Evolutionary conservation across 1,140 invertebrate species (phyloP).

Genomic region (Drosophila seguyi): DNA sequence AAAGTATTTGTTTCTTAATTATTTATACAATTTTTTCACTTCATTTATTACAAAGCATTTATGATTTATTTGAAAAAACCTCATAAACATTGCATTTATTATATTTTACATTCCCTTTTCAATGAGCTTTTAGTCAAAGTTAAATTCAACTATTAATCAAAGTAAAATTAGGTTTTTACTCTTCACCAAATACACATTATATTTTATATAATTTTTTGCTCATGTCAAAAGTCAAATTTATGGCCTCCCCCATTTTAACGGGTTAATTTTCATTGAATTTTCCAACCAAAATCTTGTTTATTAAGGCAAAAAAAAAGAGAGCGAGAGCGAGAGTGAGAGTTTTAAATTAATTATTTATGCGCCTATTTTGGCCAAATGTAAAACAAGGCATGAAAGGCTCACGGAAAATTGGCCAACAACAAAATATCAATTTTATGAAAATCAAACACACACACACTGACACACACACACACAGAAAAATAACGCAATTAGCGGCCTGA

Average conservation of each 20-base stretch:
- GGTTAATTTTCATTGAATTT: constrained; percentile 25
- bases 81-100: not conserved
- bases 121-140: not conserved
- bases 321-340: not conserved
- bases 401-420: constrained; percentile 35
- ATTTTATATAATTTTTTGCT: not conserved
- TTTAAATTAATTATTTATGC: constrained; percentile 45
- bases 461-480: too few species aligned
- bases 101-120: not conserved
- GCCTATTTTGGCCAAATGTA: constrained; percentile 22
- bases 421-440: constrained; percentile 70
- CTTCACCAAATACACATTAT: not conserved
- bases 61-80: not conserved
- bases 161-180: not conserved
- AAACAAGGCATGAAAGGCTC: constrained; percentile 21
- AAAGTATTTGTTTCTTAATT: not conserved
- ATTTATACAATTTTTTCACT: not conserved
- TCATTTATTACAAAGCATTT: not conserved
- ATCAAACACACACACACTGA: constrained; percentile 72
- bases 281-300: constrained; percentile 25
- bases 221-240: constrained; percentile 1
- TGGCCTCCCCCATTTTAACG: not conserved
- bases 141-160: constrained; percentile 1
- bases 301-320: not conserved
- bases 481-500: constrained; percentile 72